Evolutionary conservation across 2,888 invertebrate species (phyloP), one percentile per base, ranked within the genome.

Genomic region (Aphelenchoides bicaudatus): DNA sequence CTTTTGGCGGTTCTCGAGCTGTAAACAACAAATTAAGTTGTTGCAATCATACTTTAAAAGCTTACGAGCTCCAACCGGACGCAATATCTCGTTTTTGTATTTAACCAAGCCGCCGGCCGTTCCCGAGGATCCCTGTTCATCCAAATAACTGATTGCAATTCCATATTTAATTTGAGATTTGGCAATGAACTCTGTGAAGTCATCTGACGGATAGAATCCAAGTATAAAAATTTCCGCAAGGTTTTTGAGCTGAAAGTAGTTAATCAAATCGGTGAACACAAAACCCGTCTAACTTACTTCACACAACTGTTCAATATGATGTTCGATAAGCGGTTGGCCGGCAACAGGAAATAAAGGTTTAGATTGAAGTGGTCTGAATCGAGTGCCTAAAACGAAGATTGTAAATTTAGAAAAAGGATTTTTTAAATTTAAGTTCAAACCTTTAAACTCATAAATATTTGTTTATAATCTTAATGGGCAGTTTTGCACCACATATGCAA

Each of bases 331-430:
- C 0, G 96, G 94, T 38, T 90, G 82, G 0, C 98, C 98, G 51
- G 93, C 98, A 13, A 98, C 88, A 0, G 94, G 94, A 81, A 98
- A 98, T 16, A 98, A 80, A 0, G 96, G 96, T 80, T 98, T 98
- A 0, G 98, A 94, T 0, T 94, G 94, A 2, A 98, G 83, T 0
- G 98, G 98, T 0, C 98, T 87, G 81, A 98, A 98, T 55, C 96
- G 85, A 6, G 96, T 98, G 1, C 96, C 96, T 93, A 80, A 37
- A 82, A 81, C 56, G n/a, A 30, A 65, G 63, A 21, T n/a, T 8
- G 34, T 29, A 16, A 57, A 61, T 43, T 43, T 50, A 8, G 21
- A 39, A 25, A 56, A 56, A 21, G n/a, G 10, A n/a, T 49, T 2
- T 19, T 2, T 51, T 28, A 23, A 1, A 27, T 51, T 16, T n/a